Conservation (phyloP, 2,888 invertebrate species). For the Orchestes rusci region DNA sequence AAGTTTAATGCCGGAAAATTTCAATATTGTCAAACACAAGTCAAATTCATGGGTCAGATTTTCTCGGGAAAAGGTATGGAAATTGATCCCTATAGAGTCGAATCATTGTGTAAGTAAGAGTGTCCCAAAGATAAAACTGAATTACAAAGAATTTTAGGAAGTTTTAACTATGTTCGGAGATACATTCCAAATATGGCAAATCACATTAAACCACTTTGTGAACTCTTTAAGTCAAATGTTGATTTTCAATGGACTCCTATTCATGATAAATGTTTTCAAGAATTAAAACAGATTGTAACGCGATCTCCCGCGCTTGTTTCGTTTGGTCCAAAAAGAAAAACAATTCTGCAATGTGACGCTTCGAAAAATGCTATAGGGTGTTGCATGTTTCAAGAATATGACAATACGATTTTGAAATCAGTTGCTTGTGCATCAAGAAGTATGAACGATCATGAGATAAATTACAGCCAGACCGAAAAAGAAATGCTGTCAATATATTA, state of each 20-base stretch:
- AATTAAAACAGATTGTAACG: constrained; percentile 20
- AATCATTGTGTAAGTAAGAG: neutral
- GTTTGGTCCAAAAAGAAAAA: constrained; percentile 6
- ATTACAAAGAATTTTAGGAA: neutral
- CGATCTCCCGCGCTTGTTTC: constrained; percentile 22
- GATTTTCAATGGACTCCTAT: constrained; percentile 23
- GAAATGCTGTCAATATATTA: constrained; percentile 1
- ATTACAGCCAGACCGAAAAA: constrained; percentile 4
- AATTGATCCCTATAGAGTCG: constrained; percentile 1
- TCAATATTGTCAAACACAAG: constrained; percentile 2
- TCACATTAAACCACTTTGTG: constrained; percentile 15
- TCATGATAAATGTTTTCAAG: constrained; percentile 21
- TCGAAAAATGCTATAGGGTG: neutral
- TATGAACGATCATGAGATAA: neutral
- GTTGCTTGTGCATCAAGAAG: constrained; percentile 7
- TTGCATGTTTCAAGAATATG: neutral
- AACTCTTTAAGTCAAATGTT: constrained; percentile 23
- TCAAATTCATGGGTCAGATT: constrained; percentile 2
- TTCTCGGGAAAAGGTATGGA: constrained; percentile 3
- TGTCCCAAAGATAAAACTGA: neutral
- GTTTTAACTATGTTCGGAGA: neutral
- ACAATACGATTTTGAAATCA: neutral
- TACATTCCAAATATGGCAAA: neutral
- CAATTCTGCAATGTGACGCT: neutral
- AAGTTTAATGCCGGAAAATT: no score